Evolutionary conservation across 2,888 invertebrate species (phyloP).

Genomic region (Peribatodes rhomboidaria): DNA sequence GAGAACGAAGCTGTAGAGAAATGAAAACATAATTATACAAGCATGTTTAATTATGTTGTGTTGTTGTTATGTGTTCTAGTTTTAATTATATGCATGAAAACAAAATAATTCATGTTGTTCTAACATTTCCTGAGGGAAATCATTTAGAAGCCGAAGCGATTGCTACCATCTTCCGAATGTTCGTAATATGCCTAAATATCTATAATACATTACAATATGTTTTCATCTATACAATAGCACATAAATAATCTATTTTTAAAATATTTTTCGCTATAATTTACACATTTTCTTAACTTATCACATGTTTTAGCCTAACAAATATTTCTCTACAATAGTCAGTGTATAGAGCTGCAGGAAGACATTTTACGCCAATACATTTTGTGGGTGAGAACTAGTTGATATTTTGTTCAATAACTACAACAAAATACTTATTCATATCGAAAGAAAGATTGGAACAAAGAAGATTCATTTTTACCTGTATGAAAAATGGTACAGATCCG

Average conservation of each 20-base stretch:
- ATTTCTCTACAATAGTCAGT: conserved; percentile 84
- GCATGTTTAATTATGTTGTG: too few species aligned
- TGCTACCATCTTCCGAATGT: conserved; percentile 47
- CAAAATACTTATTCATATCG: not conserved
- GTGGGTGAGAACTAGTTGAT: conserved; percentile 35
- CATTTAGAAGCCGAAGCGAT: conserved; percentile 46
- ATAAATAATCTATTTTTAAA: conserved; percentile 72
- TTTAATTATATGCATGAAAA: too few species aligned
- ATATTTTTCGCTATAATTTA: conserved; percentile 73
- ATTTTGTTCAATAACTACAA: conserved; percentile 41
- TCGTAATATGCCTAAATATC: conserved; percentile 60
- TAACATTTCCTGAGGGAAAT: too few species aligned
- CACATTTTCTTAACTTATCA: conserved; percentile 81
- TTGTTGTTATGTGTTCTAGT: too few species aligned
- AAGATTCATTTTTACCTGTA: too few species aligned
- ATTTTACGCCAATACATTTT: conserved; percentile 71
- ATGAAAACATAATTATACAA: not conserved
- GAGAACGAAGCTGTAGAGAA: not conserved
- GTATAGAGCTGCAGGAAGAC: conserved; percentile 87
- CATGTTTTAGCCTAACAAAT: conserved; percentile 83
- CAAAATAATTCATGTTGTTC: not conserved
- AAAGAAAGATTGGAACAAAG: too few species aligned
- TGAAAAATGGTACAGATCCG: too few species aligned
- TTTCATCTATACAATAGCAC: conserved; percentile 73
- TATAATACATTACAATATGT: conserved; percentile 64